Evolutionary conservation across 2,797 vertebrate species (phyloP), one percentile per base, ranked within the genome.

Genomic region (Pangasius djambal): DNA sequence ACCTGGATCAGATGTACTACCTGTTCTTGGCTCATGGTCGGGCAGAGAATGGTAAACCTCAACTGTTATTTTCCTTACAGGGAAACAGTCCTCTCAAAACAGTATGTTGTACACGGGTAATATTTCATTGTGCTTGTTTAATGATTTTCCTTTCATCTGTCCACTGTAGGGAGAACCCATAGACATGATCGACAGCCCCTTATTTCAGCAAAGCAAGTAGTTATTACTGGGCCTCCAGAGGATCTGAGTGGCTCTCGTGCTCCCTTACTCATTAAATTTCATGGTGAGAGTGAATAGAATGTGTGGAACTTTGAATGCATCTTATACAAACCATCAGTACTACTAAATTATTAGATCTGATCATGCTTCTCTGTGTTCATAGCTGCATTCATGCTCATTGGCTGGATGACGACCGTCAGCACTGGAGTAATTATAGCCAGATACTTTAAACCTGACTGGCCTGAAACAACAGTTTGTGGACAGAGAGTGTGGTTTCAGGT

Each of bases 401-500:
- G 95, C 12, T 98, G 97, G 98, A 96, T 97, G 94, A 96, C 95
- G 0, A 94, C 94, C 1, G 97, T 95, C 75, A 97, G 95, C 89
- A 94, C 96, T 50, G 97, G 96, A 12, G 95, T 97, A 37, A 92
- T 98, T 83, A 83, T 97, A n/a, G 96, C 97, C 78, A 95, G 97
- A 37, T 97, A 97, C 91, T 98, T 97, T 94, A 98, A 96, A 94
- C 91, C 95, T 52, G 92, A 96, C 25, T 97, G 97, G 96, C 93
- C 96, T 22, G 92, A 95, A 85, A 92, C 91, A 8, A 93, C 96
- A 79, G 88, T 97, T 34, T 93, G 96, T 89, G 97, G 97, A 79
- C 94, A 96, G 89, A 94, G 94, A 72, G 89, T 94, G 37, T 98
- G 97, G 98, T 98, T 98, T 95, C 98, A 98, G 97, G 97, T 98